Evolutionary conservation across 2,888 invertebrate species (phyloP), one percentile per base, ranked within the genome.

Genomic region (Cyaniris semiargus): DNA sequence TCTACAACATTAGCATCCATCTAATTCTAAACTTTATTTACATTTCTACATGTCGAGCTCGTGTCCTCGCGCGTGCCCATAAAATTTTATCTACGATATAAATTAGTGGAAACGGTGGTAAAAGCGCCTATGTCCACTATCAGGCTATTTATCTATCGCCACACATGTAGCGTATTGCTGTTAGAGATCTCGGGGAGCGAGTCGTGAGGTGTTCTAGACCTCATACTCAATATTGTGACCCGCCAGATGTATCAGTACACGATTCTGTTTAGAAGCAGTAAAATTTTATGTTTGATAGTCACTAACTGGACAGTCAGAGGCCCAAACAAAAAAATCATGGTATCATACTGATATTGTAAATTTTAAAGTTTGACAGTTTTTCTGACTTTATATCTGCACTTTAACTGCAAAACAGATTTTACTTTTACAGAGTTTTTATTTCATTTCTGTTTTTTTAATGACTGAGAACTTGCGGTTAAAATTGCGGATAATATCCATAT

Each of bases 91-190:
- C 85, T 82, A 38, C 44, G 77, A 79, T 78, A 82, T 83, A 83
- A 84, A 86, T 80, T 81, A 83, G 84, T 81, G 80, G 84, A 85
- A 86, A 87, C 87, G 86, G 89, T 89, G 89, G 88, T 89, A 84
- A 83, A 86, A 87, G 86, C 91, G 89, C 88, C 90, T 89, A 87
- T 87, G 87, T 80, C 53, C 75, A 81, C 80, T 86, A 93, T 93
- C 92, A 84, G 31, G 81, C 85, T 78, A 86, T 92, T 91, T 85
- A 92, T 92, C 92, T 85, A 80, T 80, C 78, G 58, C 44, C 76
- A 79, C 76, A 80, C 81, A 80, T 81, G 81, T 78, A 76, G 58
- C 76, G 80, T 81, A 79, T 78, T 74, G 70, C 48, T 72, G 74
- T 74, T 74, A 74, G 44, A 10, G 74, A 74, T 74, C 74, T 74